phyloP scores from a whole-genome alignment of 2,888 invertebrate genomes.

The Aleiodes leptofemur region DNA sequence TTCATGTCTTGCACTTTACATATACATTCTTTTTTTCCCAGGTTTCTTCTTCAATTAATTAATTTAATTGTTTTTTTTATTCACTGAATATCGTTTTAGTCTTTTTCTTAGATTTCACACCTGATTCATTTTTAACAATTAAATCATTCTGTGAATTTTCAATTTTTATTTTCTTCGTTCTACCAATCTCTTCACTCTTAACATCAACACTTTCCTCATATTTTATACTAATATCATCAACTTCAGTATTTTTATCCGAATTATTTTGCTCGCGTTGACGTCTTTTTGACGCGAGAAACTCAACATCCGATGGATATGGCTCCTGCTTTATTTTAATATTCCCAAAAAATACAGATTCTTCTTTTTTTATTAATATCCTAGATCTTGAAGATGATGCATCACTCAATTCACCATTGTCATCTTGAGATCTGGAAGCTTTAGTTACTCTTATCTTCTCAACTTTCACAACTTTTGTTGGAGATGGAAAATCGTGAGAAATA shows the following conservation, averaged over 20 bases:
- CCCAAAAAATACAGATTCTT: conserved; percentile 44
- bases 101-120: conserved; percentile 43
- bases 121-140: conserved; percentile 48
- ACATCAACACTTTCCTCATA: conserved; percentile 5
- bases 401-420: conserved; percentile 11
- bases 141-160: conserved; percentile 13
- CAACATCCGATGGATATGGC: conserved; percentile 50
- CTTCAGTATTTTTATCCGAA: conserved; percentile 19
- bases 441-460: not conserved
- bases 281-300: conserved; percentile 23
- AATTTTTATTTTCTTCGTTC: conserved; percentile 4
- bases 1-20: not conserved
- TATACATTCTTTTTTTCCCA: not conserved
- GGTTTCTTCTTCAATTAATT: conserved; percentile 23
- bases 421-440: not conserved
- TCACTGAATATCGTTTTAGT: conserved; percentile 43
- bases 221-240: conserved; percentile 36
- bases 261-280: conserved; percentile 10
- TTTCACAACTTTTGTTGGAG: not conserved
- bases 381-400: not conserved
- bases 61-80: conserved; percentile 36
- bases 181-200: not conserved
- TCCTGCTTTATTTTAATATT: conserved; percentile 50
- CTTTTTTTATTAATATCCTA: conserved; percentile 6
- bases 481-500: not conserved